Percentiles rank a stretch among this genome's conserved stretches.
phyloP scores from a whole-genome alignment of 2,113 vertebrate species.

The Trinectes maculatus region DNA sequence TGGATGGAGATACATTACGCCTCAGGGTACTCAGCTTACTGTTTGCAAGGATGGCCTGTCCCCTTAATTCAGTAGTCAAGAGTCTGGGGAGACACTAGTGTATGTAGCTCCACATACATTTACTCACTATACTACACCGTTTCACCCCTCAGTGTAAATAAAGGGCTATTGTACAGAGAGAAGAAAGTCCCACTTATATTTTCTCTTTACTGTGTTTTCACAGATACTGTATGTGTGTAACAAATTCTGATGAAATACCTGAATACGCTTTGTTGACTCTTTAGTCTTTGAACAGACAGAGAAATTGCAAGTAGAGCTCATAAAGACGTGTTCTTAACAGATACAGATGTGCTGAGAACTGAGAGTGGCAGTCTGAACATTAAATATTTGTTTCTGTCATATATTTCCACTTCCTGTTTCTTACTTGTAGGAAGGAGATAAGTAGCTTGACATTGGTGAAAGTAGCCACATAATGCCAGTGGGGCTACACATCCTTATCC shows the following conservation, averaged over 20 bases:
- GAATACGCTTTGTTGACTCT: conserved; percentile 1
- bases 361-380: conserved; percentile 9
- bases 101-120: not conserved
- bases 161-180: not conserved
- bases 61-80: not conserved
- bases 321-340: not conserved
- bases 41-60: conserved; percentile 10
- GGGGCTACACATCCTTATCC: conserved; percentile 42
- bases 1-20: conserved; percentile 13
- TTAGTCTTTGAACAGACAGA: conserved; percentile 25
- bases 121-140: not conserved
- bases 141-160: conserved; percentile 10
- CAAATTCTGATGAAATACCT: conserved; percentile 9
- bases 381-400: not conserved
- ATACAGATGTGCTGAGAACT: conserved; percentile 8
- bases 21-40: conserved; percentile 16
- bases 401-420: not conserved
- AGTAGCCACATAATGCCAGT: conserved; percentile 21
- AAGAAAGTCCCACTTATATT: not conserved
- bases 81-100: conserved; percentile 4
- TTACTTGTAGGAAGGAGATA: conserved; percentile 9
- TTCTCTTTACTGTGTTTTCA: conserved; percentile 3
- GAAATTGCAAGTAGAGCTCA: no score
- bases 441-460: conserved; percentile 13
- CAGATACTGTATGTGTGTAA: not conserved